Base-by-base conservation (phyloP, 2,113 vertebrate genomes). In the Nothocercus nigrocapillus region DNA sequence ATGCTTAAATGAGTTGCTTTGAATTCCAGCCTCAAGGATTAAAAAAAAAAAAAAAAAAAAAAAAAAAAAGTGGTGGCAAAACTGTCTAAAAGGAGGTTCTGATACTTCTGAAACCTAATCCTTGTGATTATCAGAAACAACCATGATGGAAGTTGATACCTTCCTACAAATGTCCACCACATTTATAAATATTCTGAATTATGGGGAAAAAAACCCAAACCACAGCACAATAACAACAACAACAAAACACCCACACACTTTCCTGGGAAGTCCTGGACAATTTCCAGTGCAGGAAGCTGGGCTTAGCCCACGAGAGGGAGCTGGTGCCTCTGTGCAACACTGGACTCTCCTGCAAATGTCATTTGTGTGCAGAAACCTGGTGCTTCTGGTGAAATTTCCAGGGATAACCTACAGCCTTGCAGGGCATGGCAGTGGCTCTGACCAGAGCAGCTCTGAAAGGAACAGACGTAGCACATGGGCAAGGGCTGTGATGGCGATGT, bases 301-400 rank as follows among this genome's bases (percentile, higher is more conserved):
- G 7, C 28, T 18, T 34, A 96, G 81, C 74, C 96, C 96, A 94
- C 94, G 38, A 97, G 96, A 93, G 95, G 96, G 96, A 94, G 96
- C 96, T 93, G 83, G 34, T 84, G 95, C 32, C 67, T 72, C 62
- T 92, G 76, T 0, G 2, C 0, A 13, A 15, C 0, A 2, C 27
- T 2, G 4, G 28, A 32, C 42, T 7, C 66, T 9, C 58, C 67
- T 6, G 1, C 8, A 34, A 22, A 78, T 2, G 7, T 7, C 24
- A 6, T 30, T 36, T n/a, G 70, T 30, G 53, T 2, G 0, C 3
- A 49, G 38, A 34, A 49, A 64, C 4, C 13, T 19, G 11, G 2
- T 6, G 21, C 13, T 79, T 30, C 88, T 7, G 45, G 64, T 84
- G 77, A 7, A 11, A 38, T 27, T 78, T 64, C 69, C 83, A n/a